Evolutionary conservation across 2,888 invertebrate genomes (phyloP).

Genomic region (Eumerus sabulonum): DNA sequence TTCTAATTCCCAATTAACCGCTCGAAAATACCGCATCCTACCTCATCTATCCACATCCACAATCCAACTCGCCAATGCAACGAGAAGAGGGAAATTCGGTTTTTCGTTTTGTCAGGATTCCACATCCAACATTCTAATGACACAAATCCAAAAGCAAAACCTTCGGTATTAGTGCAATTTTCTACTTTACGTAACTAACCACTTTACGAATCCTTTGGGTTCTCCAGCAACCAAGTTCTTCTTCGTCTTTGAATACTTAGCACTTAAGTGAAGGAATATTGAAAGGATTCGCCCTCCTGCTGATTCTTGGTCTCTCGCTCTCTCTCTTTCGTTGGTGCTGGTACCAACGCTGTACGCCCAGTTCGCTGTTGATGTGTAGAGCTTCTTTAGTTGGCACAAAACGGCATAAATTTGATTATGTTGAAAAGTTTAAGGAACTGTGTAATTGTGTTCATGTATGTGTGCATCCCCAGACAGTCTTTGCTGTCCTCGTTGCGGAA

Average conservation of each 20-base stretch:
- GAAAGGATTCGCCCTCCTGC: slow-evolving; percentile 26
- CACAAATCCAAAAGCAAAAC: slow-evolving; percentile 8
- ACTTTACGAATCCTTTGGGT: slow-evolving; percentile 52
- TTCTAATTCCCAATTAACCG: slow-evolving; percentile 24
- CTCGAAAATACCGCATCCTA: slow-evolving; percentile 7
- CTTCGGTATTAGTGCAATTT: slow-evolving; percentile 43
- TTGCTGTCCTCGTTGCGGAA: slow-evolving; percentile 13
- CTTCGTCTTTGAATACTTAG: slow-evolving; percentile 23
- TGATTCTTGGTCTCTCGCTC: background rate
- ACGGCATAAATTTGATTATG: slow-evolving; percentile 60
- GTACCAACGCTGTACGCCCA: too few relatives aligned
- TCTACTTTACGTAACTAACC: slow-evolving; percentile 57
- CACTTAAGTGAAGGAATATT: slow-evolving; percentile 54
- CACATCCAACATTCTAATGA: background rate
- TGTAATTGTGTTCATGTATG: slow-evolving; percentile 33
- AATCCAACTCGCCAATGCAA: background rate
- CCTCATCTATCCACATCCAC: background rate
- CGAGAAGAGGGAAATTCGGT: slow-evolving; percentile 8
- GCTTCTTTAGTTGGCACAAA: slow-evolving; percentile 24
- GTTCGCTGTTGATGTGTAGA: too few relatives aligned
- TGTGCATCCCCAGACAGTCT: background rate
- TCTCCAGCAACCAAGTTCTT: slow-evolving; percentile 37
- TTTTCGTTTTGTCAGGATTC: background rate
- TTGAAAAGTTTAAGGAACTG: slow-evolving; percentile 54
- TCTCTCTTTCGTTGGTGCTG: too few relatives aligned